A percentile compares a stretch with the other conserved stretches of the same genome.
These are phyloP conservation scores for Strigops habroptila DNA, from an alignment of 2,113 vertebrate genomes.

Conservation along the genomic window DNA sequence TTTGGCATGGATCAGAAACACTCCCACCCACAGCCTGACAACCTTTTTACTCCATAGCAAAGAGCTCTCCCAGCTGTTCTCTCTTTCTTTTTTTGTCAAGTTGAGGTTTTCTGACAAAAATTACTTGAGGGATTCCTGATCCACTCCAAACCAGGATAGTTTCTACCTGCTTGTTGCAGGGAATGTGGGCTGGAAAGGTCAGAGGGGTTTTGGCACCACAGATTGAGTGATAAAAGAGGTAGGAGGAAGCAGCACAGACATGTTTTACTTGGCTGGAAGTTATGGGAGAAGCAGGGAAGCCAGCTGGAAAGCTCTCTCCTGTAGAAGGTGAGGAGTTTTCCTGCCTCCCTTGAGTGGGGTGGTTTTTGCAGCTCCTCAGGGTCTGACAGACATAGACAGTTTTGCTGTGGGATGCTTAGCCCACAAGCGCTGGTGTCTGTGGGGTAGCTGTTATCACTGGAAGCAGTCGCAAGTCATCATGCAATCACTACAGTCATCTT, in stretches of 20 bases:
- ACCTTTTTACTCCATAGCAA: not conserved
- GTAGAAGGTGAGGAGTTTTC: not conserved
- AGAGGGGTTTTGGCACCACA: not conserved
- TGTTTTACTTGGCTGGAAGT: not conserved
- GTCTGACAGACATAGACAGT: not conserved
- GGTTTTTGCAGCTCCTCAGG: not conserved
- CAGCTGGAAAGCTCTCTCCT: not conserved
- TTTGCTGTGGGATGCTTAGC: not conserved
- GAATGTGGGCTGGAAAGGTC: not conserved
- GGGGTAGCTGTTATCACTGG: not conserved
- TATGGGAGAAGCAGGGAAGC: not conserved
- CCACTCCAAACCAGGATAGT: fast-evolving
- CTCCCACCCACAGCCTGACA: not conserved
- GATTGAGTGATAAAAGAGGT: not conserved
- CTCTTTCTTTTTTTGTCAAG: no score
- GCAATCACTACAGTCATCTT: not conserved
- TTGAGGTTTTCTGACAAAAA: not conserved
- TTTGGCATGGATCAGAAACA: fast-evolving
- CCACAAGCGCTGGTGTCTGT: not conserved
- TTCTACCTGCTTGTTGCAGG: not conserved
- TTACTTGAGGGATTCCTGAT: not conserved
- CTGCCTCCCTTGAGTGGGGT: not conserved
- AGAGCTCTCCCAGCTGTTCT: not conserved
- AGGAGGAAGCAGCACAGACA: not conserved
- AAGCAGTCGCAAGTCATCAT: fast-evolving